Evolutionary conservation across 92 coral and sea anemone genomes (phyloP).

Genomic region (Pocillopora meandrina): DNA sequence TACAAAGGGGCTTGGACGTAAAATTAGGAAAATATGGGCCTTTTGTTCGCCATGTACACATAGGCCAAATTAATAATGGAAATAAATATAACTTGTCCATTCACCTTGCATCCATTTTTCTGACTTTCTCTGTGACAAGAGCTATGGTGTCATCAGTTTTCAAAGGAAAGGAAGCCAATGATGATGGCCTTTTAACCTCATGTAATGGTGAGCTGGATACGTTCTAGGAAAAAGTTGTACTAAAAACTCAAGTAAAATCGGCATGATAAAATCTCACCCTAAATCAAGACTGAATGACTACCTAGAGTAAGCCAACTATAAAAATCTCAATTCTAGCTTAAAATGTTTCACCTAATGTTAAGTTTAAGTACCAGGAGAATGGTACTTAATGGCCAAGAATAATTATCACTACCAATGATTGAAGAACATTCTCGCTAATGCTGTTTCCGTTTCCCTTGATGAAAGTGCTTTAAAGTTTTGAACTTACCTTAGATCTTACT

Average conservation of each 20-base stretch:
- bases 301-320: too few relatives aligned
- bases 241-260: neutral
- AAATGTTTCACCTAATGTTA: too few relatives aligned
- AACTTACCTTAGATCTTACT: constrained; percentile 48
- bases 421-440: too few relatives aligned
- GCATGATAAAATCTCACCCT: neutral
- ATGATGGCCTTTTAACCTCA: constrained; percentile 65
- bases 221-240: constrained; percentile 11
- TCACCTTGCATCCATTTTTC: constrained; percentile 96
- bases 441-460: neutral
- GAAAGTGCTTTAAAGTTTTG: neutral
- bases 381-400: too few relatives aligned
- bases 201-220: constrained; percentile 25
- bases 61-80: too few relatives aligned
- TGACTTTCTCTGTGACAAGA: constrained; percentile 93
- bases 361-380: too few relatives aligned
- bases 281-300: too few relatives aligned
- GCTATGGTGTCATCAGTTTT: constrained; percentile 79
- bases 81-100: neutral
- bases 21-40: too few relatives aligned
- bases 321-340: too few relatives aligned
- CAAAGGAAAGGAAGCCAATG: constrained; percentile 60
- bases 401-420: too few relatives aligned
- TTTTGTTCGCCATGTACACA: too few relatives aligned
- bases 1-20: too few relatives aligned